A percentile compares a stretch with the other conserved stretches of the same genome.
Evolutionary conservation across 2,113 vertebrate genomes (phyloP).

Genomic region (Caloenas nicobarica): DNA sequence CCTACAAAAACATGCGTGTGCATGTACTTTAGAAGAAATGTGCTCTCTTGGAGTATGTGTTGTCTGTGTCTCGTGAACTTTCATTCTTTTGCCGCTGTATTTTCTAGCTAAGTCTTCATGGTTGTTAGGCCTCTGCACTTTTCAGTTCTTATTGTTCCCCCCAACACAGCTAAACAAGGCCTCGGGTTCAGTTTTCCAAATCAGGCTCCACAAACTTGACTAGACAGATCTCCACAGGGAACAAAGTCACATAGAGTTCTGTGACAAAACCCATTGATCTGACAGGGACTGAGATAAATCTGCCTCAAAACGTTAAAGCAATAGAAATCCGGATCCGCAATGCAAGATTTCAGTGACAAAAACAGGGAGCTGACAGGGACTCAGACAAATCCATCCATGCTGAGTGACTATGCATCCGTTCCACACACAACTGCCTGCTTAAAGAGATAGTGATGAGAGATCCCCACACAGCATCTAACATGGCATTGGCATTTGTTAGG

Average conservation of each 20-base stretch:
- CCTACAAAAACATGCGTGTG: rapidly evolving
- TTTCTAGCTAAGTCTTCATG: neutral
- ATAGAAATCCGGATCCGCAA: constrained; percentile 33
- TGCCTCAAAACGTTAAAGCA: constrained; percentile 54
- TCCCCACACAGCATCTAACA: constrained; percentile 63
- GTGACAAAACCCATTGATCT: constrained; percentile 59
- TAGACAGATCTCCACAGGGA: constrained; percentile 49
- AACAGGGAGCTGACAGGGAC: constrained; percentile 52
- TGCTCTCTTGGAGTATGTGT: neutral
- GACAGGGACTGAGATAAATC: constrained; percentile 63
- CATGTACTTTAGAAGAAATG: neutral
- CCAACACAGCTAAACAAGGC: neutral
- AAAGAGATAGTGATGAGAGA: constrained; percentile 61
- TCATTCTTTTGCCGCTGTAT: neutral
- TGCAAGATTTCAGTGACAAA: constrained; percentile 58
- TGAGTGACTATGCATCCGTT: constrained; percentile 52
- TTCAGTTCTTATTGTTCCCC: neutral
- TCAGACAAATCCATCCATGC: constrained; percentile 65
- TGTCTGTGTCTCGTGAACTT: neutral
- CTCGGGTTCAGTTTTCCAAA: neutral
- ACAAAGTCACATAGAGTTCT: constrained; percentile 60
- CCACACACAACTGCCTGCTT: constrained; percentile 51
- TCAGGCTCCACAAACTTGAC: constrained; percentile 30
- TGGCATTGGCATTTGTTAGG: constrained; percentile 38
- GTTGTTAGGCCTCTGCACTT: neutral